Evolutionary conservation across 2,113 vertebrate genomes (phyloP).

Genomic region (Pica pica): DNA sequence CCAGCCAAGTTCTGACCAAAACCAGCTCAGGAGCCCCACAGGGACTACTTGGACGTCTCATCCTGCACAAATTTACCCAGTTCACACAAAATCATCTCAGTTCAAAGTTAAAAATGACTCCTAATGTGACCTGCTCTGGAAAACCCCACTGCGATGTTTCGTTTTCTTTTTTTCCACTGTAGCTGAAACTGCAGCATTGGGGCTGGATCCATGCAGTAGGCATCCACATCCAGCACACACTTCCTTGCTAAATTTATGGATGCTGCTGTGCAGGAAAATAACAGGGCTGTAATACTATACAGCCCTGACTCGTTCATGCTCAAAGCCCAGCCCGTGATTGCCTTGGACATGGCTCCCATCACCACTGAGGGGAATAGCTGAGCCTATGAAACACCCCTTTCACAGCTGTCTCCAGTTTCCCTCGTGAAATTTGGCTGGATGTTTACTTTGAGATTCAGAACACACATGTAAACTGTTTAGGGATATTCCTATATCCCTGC

Average conservation of each 20-base stretch:
- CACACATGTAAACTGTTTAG: conserved; percentile 24
- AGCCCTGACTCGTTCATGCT: neutral
- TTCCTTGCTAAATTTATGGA: neutral
- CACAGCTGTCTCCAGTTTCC: conserved; percentile 27
- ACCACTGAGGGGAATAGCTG: neutral
- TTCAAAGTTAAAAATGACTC: neutral
- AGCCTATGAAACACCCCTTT: neutral
- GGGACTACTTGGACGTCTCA: neutral
- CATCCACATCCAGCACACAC: neutral
- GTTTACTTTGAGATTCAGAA: neutral
- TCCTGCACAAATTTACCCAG: neutral
- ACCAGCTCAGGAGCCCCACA: neutral
- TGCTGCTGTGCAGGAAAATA: neutral
- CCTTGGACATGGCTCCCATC: neutral
- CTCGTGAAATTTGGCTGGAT: neutral
- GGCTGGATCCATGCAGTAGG: neutral
- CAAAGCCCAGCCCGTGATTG: neutral
- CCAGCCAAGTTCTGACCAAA: neutral
- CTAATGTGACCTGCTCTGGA: neutral
- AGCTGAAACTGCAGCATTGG: neutral
- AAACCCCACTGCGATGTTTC: neutral
- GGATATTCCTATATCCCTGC: neutral
- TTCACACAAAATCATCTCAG: neutral
- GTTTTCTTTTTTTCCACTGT: neutral
- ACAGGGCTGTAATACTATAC: neutral